A percentile compares a stretch with the other conserved stretches of the same genome.
Evolutionary conservation across 2,888 invertebrate species (phyloP).

Genomic region (Microdon myrmicae): DNA sequence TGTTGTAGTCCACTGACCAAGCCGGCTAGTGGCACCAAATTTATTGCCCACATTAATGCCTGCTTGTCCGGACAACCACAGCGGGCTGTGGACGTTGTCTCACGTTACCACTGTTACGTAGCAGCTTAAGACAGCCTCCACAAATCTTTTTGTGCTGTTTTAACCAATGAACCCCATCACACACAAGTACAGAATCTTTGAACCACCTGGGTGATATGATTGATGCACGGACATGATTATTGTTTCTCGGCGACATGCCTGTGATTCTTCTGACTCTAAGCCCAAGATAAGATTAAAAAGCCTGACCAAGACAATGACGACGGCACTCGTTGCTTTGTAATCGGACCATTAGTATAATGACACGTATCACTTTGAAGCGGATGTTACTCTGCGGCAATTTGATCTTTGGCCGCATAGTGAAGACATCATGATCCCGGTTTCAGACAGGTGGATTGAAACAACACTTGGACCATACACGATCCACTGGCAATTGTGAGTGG

Average conservation of each 20-base stretch:
- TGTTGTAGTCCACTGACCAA: slow-evolving; percentile 28
- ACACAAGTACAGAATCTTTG: slow-evolving; percentile 34
- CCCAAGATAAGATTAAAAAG: too few species aligned
- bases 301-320: slow-evolving; percentile 8
- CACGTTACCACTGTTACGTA: slow-evolving; percentile 36
- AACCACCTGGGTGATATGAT: slow-evolving; percentile 51
- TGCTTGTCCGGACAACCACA: slow-evolving; percentile 33
- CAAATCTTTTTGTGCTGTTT: slow-evolving; percentile 31
- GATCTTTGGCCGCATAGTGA: slow-evolving; percentile 47
- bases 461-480: slow-evolving; percentile 24
- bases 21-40: slow-evolving; percentile 41
- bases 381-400: slow-evolving; percentile 38
- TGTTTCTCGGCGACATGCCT: slow-evolving; percentile 41
- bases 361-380: slow-evolving; percentile 46
- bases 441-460: slow-evolving; percentile 31
- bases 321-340: slow-evolving; percentile 28
- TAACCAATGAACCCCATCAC: slow-evolving; percentile 38
- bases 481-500: slow-evolving; percentile 38
- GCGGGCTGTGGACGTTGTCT: slow-evolving; percentile 35
- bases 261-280: slow-evolving; percentile 11
- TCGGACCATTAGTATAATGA: slow-evolving; percentile 47
- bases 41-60: slow-evolving; percentile 52
- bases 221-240: slow-evolving; percentile 50
- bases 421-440: slow-evolving; percentile 45
- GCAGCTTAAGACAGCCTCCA: slow-evolving; percentile 38